A percentile compares a stretch with the other conserved stretches of the same genome.
Evolutionary conservation across 1,140 invertebrate species (phyloP).

Genomic region (Cotesia chilonis): DNA sequence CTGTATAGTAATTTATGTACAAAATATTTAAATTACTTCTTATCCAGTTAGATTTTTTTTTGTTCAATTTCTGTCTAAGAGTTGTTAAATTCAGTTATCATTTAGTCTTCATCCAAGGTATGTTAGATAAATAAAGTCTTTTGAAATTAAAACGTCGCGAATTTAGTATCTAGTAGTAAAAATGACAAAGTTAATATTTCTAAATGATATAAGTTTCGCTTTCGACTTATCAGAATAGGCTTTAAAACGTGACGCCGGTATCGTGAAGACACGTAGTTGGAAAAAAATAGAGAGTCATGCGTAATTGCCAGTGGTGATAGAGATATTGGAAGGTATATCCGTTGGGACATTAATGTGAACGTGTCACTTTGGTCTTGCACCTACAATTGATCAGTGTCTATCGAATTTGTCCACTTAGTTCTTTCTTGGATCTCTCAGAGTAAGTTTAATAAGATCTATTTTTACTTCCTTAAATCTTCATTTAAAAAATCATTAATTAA

Average conservation of each 20-base stretch:
- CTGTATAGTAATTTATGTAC: neutral
- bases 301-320: constrained; percentile 30
- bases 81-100: constrained; percentile 12
- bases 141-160: neutral
- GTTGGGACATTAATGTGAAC: constrained; percentile 6
- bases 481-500: too few species aligned
- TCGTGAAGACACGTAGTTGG: constrained; percentile 33
- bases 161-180: neutral
- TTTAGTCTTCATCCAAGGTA: neutral
- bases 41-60: neutral
- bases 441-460: neutral
- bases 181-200: neutral
- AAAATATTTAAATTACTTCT: neutral
- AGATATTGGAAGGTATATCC: constrained; percentile 18
- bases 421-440: neutral
- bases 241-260: constrained; percentile 23
- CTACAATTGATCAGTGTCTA: too few species aligned
- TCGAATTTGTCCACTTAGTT: neutral
- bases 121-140: neutral
- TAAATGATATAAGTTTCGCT: neutral
- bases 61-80: too few species aligned
- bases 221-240: constrained; percentile 22
- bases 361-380: too few species aligned
- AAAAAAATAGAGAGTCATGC: constrained; percentile 26
- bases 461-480: neutral